Conservation (phyloP, 2,888 invertebrate species). For the Ophioninae sp. region DNA sequence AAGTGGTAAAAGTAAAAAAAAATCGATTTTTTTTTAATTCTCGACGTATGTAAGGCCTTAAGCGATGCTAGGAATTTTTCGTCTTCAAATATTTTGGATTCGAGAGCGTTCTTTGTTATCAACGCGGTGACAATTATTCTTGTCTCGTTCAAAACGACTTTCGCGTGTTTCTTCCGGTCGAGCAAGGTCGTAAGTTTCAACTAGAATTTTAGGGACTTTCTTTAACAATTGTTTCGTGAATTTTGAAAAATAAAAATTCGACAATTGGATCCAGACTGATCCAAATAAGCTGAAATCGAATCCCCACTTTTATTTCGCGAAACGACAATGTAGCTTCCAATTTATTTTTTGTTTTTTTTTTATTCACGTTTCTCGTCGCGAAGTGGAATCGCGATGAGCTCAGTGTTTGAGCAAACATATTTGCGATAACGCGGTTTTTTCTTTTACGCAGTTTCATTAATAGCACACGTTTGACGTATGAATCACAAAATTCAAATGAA, state of each 20-base stretch:
- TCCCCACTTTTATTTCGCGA: not conserved
- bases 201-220: too few relatives aligned
- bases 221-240: too few relatives aligned
- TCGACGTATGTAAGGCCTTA: too few relatives aligned
- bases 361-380: not conserved
- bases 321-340: slow-evolving; percentile 4
- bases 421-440: slow-evolving; percentile 30
- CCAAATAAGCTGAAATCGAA: not conserved
- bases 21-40: too few relatives aligned
- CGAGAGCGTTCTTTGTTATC: too few relatives aligned
- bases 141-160: too few relatives aligned
- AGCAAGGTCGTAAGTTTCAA: too few relatives aligned
- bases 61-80: too few relatives aligned
- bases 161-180: too few relatives aligned
- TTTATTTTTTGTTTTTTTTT: slow-evolving; percentile 12
- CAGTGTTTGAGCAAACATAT: slow-evolving; percentile 45
- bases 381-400: slow-evolving; percentile 6
- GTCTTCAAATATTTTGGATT: too few relatives aligned
- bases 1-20: too few relatives aligned
- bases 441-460: slow-evolving; percentile 2
- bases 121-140: too few relatives aligned
- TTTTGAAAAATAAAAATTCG: not conserved
- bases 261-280: not conserved
- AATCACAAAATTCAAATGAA: slow-evolving; percentile 11
- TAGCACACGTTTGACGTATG: slow-evolving; percentile 3